These are phyloP conservation scores for Lasiurus cinereus DNA, from an alignment of 2,113 vertebrate genomes.

Conservation along the genomic window DNA sequence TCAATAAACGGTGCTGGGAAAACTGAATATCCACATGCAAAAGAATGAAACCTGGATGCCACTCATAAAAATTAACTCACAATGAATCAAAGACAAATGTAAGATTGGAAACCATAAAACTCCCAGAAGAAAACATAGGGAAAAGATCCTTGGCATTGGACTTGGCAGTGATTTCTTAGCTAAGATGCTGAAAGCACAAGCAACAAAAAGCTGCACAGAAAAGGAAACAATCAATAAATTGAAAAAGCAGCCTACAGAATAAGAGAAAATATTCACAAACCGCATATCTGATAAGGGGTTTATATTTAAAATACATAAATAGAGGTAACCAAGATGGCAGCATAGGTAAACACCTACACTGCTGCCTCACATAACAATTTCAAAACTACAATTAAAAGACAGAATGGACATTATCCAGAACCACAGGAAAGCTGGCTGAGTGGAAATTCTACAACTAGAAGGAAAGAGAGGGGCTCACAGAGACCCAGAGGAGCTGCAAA, in stretches of 20 bases:
- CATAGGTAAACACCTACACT: no score
- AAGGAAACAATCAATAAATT: neutral
- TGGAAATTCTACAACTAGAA: no score
- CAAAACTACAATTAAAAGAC: no score
- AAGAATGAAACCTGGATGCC: neutral
- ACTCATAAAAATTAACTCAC: neutral
- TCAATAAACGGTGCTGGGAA: neutral
- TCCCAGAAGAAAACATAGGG: neutral
- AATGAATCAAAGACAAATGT: conserved; percentile 23
- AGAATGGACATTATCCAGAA: no score
- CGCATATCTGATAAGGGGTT: neutral
- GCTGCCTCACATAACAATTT: no score
- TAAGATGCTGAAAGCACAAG: neutral
- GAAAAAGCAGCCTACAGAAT: conserved; percentile 14
- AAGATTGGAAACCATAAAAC: neutral
- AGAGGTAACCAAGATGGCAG: neutral
- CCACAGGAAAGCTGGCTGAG: no score
- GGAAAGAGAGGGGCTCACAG: no score
- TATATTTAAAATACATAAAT: neutral
- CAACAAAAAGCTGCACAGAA: neutral
- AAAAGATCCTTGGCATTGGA: neutral
- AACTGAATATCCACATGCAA: neutral
- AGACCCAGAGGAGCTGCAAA: no score
- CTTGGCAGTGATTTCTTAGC: neutral
- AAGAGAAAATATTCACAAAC: neutral